Conservation (phyloP, 2,888 invertebrate species). For the Linnaemya tessellans region DNA sequence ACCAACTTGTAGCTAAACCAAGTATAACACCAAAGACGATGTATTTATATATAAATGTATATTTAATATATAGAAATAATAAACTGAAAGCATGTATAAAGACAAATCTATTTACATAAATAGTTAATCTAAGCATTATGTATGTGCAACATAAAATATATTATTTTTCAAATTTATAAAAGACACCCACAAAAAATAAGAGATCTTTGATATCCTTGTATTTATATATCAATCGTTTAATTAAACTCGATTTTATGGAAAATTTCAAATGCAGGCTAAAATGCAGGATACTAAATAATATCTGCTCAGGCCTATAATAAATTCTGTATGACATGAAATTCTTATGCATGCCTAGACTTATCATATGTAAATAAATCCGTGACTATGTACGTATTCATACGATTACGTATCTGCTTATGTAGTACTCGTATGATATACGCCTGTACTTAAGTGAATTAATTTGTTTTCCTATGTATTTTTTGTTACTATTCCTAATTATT, state of each 20-base stretch:
- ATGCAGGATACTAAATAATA: background rate
- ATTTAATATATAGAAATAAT: constrained; percentile 2
- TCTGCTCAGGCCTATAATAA: background rate
- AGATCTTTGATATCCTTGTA: too few species aligned
- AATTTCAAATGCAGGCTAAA: background rate
- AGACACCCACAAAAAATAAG: background rate
- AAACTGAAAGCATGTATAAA: background rate
- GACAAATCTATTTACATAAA: constrained; percentile 31
- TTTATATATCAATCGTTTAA: background rate
- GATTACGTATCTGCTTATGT: background rate
- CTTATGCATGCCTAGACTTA: background rate
- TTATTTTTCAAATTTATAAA: constrained; percentile 17
- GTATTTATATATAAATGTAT: constrained; percentile 41
- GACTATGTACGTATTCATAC: background rate
- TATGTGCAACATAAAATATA: background rate
- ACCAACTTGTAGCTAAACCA: constrained; percentile 13
- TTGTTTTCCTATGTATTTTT: background rate
- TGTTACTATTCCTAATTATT: background rate
- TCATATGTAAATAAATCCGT: background rate
- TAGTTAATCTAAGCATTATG: constrained; percentile 4
- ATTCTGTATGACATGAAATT: constrained; percentile 3
- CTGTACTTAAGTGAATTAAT: too few species aligned
- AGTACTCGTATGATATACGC: too few species aligned
- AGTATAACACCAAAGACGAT: constrained; percentile 67
- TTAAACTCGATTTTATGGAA: background rate